phyloP scores from a whole-genome alignment of 2,797 vertebrate species.

The Leucoraja ocellata region DNA sequence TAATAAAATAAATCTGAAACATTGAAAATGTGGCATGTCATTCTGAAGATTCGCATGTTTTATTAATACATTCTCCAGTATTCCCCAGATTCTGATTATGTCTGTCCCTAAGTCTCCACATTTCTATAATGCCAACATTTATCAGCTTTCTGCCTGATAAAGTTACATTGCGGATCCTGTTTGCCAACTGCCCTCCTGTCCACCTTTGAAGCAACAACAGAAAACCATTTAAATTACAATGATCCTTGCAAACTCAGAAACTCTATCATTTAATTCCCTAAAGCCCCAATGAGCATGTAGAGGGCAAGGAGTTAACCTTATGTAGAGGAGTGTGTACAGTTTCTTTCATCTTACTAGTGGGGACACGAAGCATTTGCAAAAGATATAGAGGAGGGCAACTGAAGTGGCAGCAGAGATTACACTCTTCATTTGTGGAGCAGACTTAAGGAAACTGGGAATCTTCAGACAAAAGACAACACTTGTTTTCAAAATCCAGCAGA shows the following conservation, averaged over 20 bases:
- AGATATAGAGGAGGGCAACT: background rate
- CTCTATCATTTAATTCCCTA: conserved; percentile 3
- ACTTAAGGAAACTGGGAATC: background rate
- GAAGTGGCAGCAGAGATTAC: background rate
- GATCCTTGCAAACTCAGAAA: background rate
- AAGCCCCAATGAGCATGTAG: background rate
- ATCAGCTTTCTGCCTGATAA: background rate
- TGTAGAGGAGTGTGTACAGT: background rate
- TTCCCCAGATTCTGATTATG: background rate
- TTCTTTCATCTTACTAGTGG: background rate
- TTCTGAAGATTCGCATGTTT: background rate
- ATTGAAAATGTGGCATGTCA: background rate
- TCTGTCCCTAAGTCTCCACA: background rate
- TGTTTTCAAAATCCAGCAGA: background rate
- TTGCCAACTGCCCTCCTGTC: background rate
- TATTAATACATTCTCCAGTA: background rate
- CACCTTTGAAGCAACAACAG: background rate
- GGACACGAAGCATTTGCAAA: no score
- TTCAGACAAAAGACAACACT: background rate
- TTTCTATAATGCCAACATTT: background rate
- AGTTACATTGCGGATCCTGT: background rate
- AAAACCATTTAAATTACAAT: background rate
- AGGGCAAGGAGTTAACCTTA: background rate
- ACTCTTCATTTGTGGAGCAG: background rate
- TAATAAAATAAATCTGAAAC: no score